A percentile compares a stretch with the other conserved stretches of the same genome.
Evolutionary conservation across 2,888 invertebrate genomes (phyloP).

Genomic region (Adelognathus sp.): DNA sequence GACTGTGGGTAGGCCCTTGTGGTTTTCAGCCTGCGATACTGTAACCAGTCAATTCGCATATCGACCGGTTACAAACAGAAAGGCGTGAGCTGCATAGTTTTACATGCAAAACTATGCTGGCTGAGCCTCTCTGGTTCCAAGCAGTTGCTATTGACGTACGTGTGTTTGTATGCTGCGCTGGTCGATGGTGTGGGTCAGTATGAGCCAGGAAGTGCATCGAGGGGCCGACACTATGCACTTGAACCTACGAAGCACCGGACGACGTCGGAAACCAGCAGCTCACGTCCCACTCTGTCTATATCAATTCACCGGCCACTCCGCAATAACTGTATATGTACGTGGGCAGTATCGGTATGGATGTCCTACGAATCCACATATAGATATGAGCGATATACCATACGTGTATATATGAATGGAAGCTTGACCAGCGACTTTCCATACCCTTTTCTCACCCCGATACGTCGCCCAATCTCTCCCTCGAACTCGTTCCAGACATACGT

Average conservation of each 20-base stretch:
- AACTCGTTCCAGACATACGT: neutral
- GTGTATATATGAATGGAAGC: neutral
- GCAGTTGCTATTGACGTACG: too few relatives aligned
- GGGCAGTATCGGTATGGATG: slow-evolving; percentile 1
- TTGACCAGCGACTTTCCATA: slow-evolving; percentile 2
- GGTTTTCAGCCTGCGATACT: too few relatives aligned
- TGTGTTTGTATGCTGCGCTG: neutral
- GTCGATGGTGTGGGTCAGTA: slow-evolving; percentile 4
- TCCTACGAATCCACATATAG: slow-evolving; percentile 1
- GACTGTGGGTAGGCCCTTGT: too few relatives aligned
- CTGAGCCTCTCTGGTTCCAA: too few relatives aligned
- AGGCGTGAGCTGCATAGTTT: too few relatives aligned
- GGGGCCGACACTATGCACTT: slow-evolving; percentile 44
- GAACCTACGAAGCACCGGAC: slow-evolving; percentile 33
- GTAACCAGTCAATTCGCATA: too few relatives aligned
- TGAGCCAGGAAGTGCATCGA: slow-evolving; percentile 47
- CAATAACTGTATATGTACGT: neutral
- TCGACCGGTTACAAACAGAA: too few relatives aligned
- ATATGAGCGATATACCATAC: neutral
- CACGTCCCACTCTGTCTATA: slow-evolving; percentile 23
- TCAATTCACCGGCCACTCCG: slow-evolving; percentile 14
- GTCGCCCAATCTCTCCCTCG: neutral
- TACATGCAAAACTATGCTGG: too few relatives aligned
- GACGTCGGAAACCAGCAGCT: slow-evolving; percentile 34
- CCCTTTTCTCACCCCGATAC: neutral